Base-by-base conservation (phyloP, 2,113 vertebrate genomes). In the Sigmodon hispidus region DNA sequence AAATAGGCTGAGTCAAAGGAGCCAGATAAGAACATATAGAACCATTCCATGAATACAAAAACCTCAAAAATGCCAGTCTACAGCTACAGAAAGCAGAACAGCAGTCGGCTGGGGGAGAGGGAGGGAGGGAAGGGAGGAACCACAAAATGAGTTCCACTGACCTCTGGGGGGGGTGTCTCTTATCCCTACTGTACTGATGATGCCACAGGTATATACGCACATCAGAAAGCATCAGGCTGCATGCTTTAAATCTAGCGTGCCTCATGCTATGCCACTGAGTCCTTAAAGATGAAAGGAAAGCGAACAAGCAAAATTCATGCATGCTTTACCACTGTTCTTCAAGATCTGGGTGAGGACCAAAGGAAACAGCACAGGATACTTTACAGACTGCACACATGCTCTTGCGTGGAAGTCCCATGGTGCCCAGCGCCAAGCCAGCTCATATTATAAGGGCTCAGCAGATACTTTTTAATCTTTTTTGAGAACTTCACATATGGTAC, bases 361-460 rank as follows among this genome's bases (percentile, higher is more conserved):
- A 63, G 76, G 57, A 21, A 15, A 31, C 4, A 22, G 52, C 15
- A 17, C 1, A 9, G n/a, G 43, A 5, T 59, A 77, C 63, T 73
- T 21, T 89, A 77, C 29, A 9, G 52, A 57, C 48, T 34, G 1
- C 0, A 1, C 22, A 87, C 1, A 50, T 43, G 15, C 15, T 50
- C 61, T 40, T 22, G 13, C 3, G 0, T 0, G 24, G 69, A 1
- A 0, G 52, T 59, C 34, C 29, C 0, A 7, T 7, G 0, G 31
- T 36, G 61, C 40, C 36, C 10, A 26, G 65, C 3, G 36, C 48
- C 21, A 0, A 26, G 48, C 7, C 55, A 19, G 17, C 12, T 48
- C 24, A 17, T 19, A 11, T 15, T 80, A 16, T 50, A n/a, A 59
- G 77, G 57, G 43, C 17, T 50, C 17, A 7, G 50, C 79, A 45